A percentile compares a stretch with the other conserved stretches of the same genome.
Conservation (phyloP, 2,113 vertebrate genomes). For the Aegithalos caudatus region DNA sequence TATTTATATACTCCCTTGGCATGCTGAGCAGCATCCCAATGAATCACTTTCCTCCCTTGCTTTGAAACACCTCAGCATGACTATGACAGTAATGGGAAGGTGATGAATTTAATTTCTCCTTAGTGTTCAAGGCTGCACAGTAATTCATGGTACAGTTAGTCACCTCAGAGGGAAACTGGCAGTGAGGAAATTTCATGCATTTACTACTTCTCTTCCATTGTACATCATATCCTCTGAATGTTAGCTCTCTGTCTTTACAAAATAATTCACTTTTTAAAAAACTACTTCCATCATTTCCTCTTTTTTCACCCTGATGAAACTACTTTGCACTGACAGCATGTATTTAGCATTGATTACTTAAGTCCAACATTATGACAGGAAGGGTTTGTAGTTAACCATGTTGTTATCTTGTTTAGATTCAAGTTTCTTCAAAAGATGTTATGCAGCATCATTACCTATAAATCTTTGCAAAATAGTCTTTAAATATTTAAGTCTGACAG, state of each 20-base stretch:
- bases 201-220: neutral
- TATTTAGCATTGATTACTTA: neutral
- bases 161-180: neutral
- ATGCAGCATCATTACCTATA: neutral
- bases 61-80: neutral
- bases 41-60: conserved; percentile 8
- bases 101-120: neutral
- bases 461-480: neutral
- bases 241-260: neutral
- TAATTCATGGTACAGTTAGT: neutral
- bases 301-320: neutral
- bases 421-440: neutral
- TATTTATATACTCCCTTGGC: neutral
- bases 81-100: neutral
- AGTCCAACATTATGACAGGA: neutral
- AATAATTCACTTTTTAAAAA: neutral
- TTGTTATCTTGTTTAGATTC: neutral
- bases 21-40: neutral
- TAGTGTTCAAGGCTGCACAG: neutral
- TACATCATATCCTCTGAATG: neutral
- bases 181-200: neutral
- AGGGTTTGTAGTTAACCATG: neutral
- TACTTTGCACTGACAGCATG: neutral
- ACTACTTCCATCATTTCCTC: neutral
- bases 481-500: neutral